Percentiles rank a stretch among this genome's conserved stretches.
Conservation (phyloP, 23 tunicate genomes). For the Ciona savignyi region DNA sequence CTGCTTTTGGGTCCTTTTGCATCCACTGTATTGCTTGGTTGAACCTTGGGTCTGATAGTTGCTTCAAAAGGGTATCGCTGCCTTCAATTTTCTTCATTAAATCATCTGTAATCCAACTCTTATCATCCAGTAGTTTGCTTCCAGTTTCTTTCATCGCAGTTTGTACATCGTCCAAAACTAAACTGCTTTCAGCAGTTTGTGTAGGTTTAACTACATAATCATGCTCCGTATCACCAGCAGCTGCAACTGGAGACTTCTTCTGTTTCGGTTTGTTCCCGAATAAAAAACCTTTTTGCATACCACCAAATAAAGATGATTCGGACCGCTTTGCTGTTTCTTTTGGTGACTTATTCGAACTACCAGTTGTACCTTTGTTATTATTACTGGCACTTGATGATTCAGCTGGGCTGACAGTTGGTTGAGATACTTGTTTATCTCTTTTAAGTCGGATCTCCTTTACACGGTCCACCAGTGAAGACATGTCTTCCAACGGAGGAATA, state of each 20-base stretch:
- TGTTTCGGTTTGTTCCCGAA: conserved; percentile 24
- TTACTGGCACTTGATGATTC: not conserved
- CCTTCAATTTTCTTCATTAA: conserved; percentile 52
- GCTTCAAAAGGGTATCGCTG: conserved; percentile 42
- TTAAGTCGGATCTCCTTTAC: conserved; percentile 35
- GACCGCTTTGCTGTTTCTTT: not conserved
- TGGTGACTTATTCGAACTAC: not conserved
- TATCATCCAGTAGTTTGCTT: conserved; percentile 2
- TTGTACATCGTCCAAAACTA: conserved; percentile 77
- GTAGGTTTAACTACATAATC: conserved; percentile 42
- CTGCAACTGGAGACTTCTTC: not conserved
- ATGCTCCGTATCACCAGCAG: not conserved
- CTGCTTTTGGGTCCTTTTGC: conserved; percentile 72
- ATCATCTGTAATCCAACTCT: conserved; percentile 60
- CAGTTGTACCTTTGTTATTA: not conserved
- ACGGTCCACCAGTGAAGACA: conserved; percentile 42
- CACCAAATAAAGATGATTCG: conserved; percentile 27
- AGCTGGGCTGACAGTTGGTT: not conserved
- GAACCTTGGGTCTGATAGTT: conserved; percentile 61
- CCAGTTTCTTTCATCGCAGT: conserved; percentile 33
- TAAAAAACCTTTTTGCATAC: conserved; percentile 83
- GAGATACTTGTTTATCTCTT: not conserved
- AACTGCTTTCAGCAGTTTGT: conserved; percentile 9
- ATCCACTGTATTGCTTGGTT: conserved; percentile 54
- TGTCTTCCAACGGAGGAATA: conserved; percentile 75